Evolutionary conservation across 1,140 invertebrate genomes (phyloP).

Genomic region (Pachypsylla venusta): DNA sequence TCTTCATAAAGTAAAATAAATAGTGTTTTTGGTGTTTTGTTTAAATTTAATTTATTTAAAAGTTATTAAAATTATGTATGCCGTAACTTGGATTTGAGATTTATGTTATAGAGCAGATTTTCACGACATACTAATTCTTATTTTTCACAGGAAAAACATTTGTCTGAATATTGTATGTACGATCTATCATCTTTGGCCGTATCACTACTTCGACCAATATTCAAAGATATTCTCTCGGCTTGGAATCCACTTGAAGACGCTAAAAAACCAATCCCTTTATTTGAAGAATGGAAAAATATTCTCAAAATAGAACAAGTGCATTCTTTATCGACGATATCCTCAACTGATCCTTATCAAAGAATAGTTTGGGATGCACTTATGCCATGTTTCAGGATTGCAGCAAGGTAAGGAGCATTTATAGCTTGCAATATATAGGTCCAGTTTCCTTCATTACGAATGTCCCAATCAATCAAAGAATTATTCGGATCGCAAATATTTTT

Average conservation of each 20-base stretch:
- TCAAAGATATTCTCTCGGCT: constrained; percentile 46
- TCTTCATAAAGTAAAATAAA: too few species aligned
- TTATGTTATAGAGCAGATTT: too few species aligned
- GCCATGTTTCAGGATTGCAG: constrained; percentile 54
- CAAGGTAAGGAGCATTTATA: constrained; percentile 48
- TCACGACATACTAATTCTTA: too few species aligned
- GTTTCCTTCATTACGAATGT: too few species aligned
- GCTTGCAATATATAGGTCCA: too few species aligned
- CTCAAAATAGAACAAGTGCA: constrained; percentile 36
- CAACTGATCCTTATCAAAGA: constrained; percentile 59
- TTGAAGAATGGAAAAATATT: constrained; percentile 55
- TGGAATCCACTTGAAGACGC: constrained; percentile 62
- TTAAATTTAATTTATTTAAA: too few species aligned
- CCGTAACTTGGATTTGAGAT: too few species aligned
- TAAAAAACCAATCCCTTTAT: constrained; percentile 42
- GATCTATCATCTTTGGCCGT: constrained; percentile 47
- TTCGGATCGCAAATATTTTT: too few species aligned
- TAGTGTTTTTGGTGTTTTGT: too few species aligned
- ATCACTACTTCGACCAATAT: constrained; percentile 43
- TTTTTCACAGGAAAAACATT: constrained; percentile 36
- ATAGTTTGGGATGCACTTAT: constrained; percentile 84
- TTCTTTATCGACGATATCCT: constrained; percentile 30
- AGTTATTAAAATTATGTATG: too few species aligned
- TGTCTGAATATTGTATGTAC: constrained; percentile 45
- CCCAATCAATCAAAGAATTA: too few species aligned